These are phyloP conservation scores for Porites lutea DNA, from an alignment of 64 coral and sea anemone species.

Conservation along the genomic window DNA sequence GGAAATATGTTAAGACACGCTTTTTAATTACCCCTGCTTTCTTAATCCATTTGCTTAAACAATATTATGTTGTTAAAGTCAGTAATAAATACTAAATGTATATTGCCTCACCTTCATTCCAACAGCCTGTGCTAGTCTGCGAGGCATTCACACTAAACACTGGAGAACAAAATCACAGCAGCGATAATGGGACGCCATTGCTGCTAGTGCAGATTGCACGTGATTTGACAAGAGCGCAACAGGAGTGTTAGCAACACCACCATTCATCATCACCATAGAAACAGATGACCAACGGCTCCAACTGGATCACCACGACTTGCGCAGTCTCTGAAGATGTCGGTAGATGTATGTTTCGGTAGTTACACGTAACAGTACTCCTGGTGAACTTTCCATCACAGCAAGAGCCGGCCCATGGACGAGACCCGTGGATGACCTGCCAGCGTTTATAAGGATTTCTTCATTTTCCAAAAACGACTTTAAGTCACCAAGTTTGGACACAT, in stretches of 20 bases:
- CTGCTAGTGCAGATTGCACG: slow-evolving; percentile 53
- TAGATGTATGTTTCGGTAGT: slow-evolving; percentile 58
- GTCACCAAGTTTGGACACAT: slow-evolving; percentile 38
- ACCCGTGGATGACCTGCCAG: neutral
- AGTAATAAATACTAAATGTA: too few species aligned
- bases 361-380: slow-evolving; percentile 62
- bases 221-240: slow-evolving; percentile 81
- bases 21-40: too few species aligned
- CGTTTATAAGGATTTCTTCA: neutral
- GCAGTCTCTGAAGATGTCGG: slow-evolving; percentile 53
- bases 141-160: slow-evolving; percentile 66
- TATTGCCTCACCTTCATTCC: slow-evolving; percentile 19
- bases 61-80: too few species aligned
- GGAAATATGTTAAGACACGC: too few species aligned
- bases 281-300: slow-evolving; percentile 76
- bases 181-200: neutral
- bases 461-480: slow-evolving; percentile 50
- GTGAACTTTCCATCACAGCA: slow-evolving; percentile 74
- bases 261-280: slow-evolving; percentile 85
- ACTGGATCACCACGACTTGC: slow-evolving; percentile 44
- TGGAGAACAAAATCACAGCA: slow-evolving; percentile 60
- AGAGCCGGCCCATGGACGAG: neutral
- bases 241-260: slow-evolving; percentile 76
- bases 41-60: too few species aligned
- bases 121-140: slow-evolving; percentile 31